These are phyloP conservation scores for Clarias laeviceps DNA, from an alignment of 2,797 vertebrate species.

Conservation along the genomic window DNA sequence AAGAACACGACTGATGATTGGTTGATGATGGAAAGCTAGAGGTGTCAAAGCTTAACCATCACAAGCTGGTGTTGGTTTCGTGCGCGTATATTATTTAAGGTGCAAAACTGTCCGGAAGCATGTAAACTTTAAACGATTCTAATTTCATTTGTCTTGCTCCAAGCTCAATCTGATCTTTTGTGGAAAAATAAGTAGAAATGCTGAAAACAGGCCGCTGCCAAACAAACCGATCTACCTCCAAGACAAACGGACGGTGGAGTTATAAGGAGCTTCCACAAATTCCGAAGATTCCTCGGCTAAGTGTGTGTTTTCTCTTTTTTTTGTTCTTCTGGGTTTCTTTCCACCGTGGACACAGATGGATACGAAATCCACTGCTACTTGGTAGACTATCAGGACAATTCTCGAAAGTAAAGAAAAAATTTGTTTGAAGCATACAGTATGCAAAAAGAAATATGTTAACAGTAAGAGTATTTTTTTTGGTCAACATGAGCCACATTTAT, in stretches of 20 bases:
- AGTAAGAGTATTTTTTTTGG: neutral
- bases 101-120: neutral
- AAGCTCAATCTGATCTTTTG: neutral
- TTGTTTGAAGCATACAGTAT: too few species aligned
- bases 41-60: neutral
- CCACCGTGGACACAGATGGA: neutral
- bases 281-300: slow-evolving; percentile 22
- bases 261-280: slow-evolving; percentile 13
- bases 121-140: neutral
- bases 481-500: neutral
- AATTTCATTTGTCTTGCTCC: neutral
- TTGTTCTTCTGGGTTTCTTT: slow-evolving; percentile 7
- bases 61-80: neutral
- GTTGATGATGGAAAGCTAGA: neutral
- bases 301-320: slow-evolving; percentile 14
- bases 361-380: neutral
- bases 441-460: neutral
- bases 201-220: neutral
- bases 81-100: neutral
- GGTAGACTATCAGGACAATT: neutral
- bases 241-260: slow-evolving; percentile 30
- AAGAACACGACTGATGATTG: neutral
- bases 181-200: neutral
- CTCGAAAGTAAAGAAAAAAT: neutral
- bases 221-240: slow-evolving; percentile 11